Percentiles rank a stretch among this genome's conserved stretches.
Conservation (phyloP, 2,113 vertebrate species). For the Heloderma charlesbogerti region DNA sequence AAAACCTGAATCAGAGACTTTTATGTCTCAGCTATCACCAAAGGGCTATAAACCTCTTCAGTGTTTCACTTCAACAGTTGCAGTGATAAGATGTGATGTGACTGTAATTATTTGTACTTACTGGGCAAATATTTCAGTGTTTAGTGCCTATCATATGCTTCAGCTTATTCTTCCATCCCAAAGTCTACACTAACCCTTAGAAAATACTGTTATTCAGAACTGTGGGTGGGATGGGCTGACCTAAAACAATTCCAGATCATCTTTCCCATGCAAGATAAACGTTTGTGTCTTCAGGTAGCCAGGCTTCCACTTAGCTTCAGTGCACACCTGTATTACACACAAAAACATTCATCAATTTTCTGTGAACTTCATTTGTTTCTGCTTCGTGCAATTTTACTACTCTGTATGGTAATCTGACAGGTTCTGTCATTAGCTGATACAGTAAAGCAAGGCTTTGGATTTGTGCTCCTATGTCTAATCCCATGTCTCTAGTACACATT, state of each 20-base stretch:
- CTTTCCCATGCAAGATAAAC: background rate
- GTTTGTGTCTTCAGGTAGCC: background rate
- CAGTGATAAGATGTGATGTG: background rate
- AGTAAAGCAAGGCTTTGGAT: slow-evolving; percentile 52
- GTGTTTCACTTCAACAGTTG: background rate
- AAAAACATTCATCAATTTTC: background rate
- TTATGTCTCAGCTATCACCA: too few relatives aligned
- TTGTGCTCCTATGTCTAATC: slow-evolving; percentile 64
- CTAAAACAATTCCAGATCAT: background rate
- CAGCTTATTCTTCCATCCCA: background rate
- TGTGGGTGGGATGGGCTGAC: background rate
- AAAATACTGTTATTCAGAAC: background rate
- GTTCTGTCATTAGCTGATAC: slow-evolving; percentile 30
- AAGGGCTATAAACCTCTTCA: background rate
- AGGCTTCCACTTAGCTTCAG: background rate
- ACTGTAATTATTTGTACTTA: background rate
- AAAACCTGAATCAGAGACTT: background rate
- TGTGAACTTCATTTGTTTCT: background rate
- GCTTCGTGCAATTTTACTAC: background rate
- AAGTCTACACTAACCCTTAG: background rate
- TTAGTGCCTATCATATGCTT: background rate
- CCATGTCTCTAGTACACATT: slow-evolving; percentile 46
- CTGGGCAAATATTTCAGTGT: background rate
- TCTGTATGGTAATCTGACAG: accelerated
- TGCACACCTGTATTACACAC: too few relatives aligned